Evolutionary conservation across 2,113 vertebrate genomes (phyloP), one percentile per base, ranked within the genome.

Genomic region (Shinisaurus crocodilurus): DNA sequence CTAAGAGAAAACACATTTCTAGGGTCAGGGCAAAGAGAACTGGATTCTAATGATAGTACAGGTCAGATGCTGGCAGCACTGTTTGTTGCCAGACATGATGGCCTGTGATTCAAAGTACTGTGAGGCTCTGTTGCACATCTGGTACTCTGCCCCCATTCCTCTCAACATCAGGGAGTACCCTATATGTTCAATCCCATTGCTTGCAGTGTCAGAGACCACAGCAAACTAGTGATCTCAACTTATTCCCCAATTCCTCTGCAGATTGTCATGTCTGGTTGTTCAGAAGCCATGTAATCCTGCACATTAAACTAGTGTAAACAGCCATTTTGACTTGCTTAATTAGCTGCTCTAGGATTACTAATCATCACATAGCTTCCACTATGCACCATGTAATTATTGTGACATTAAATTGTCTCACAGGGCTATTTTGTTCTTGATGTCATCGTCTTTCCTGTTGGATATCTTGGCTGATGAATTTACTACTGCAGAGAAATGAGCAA

Each of bases 361-460:
- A 97, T 96, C 97, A 96, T 88, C 90, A 94, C 91, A 96, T 40
- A 96, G 93, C 88, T 92, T 96, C 95, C 85, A 96, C 94, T 92
- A 88, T 95, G 96, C 96, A 96, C 95, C 94, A 95, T 94, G 93
- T 96, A 97, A 97, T 97, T 97, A 97, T 96, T 96, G 89, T 97
- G 96, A 97, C 95, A 96, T 96, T 96, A 96, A 16, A 93, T 97
- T 96, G 93, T 96, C 95, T 97, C 94, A 37, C 89, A 95, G 93
- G 94, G 93, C 95, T 94, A 94, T 90, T 94, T 95, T 93, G 90
- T 88, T 94, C 94, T 95, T 95, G 96, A 97, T 96, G 93, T 93
- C 94, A 97, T 96, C 92, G 91, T 96, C 96, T 95, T 91, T 95
- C 83, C 89, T 95, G 90, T 96, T 96, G 0, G 6, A 79, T 93